phyloP scores from a whole-genome alignment of 1,140 invertebrate genomes.

The Heterodera schachtii region DNA sequence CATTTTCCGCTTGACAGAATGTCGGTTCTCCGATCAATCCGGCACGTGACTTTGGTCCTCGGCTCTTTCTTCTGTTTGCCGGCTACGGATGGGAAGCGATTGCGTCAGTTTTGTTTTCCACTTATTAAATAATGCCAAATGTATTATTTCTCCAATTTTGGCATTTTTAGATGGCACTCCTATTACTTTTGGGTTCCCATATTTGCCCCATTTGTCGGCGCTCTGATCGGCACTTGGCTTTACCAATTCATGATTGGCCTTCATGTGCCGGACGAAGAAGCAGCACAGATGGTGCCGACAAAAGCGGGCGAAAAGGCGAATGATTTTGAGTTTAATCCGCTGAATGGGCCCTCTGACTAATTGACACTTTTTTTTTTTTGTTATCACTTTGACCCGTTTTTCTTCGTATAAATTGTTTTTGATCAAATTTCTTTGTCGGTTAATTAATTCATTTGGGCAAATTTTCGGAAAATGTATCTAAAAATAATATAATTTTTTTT shows the following conservation, averaged over 20 bases:
- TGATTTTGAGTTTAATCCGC: not conserved
- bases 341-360: no score
- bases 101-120: constrained; percentile 66
- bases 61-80: constrained; percentile 70
- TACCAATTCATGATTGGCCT: constrained; percentile 56
- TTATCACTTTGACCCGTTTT: no score
- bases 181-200: constrained; percentile 65
- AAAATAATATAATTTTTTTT: no score
- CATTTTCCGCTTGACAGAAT: not conserved
- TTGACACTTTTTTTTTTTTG: no score
- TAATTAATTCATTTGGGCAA: no score
- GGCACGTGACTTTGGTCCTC: constrained; percentile 72
- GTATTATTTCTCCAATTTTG: not conserved
- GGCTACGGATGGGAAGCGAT: constrained; percentile 69
- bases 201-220: constrained; percentile 60
- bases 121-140: constrained; percentile 50
- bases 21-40: constrained; percentile 67
- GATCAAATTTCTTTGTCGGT: no score
- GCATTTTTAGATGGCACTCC: constrained; percentile 40
- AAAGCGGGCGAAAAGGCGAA: not conserved
- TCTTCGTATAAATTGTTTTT: no score
- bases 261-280: constrained; percentile 42
- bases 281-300: not conserved
- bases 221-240: constrained; percentile 57
- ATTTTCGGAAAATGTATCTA: no score